These are phyloP conservation scores for Pemphredon lugubris DNA, from an alignment of 2,888 invertebrate species.

Conservation along the genomic window DNA sequence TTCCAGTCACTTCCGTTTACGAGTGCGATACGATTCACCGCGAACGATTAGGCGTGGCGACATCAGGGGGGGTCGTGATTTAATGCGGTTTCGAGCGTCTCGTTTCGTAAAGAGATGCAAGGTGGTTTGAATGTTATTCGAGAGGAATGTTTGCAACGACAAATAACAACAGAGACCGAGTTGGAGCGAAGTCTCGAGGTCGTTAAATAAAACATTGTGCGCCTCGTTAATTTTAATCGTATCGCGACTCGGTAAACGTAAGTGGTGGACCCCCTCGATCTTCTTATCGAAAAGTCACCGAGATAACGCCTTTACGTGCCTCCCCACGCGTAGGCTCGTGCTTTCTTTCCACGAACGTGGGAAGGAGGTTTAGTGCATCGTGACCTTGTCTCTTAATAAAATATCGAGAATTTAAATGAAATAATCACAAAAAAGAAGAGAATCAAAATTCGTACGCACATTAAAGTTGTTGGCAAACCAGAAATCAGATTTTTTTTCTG, in stretches of 20 bases:
- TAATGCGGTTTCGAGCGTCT: too few relatives aligned
- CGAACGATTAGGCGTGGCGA: background rate
- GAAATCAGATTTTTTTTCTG: too few relatives aligned
- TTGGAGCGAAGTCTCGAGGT: background rate
- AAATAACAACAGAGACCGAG: background rate
- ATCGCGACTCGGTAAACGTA: constrained; percentile 22
- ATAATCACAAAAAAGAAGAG: too few relatives aligned
- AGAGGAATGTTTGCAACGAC: too few relatives aligned
- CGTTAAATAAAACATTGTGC: background rate
- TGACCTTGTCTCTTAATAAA: background rate
- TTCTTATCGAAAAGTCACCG: constrained; percentile 46
- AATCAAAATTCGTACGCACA: too few relatives aligned
- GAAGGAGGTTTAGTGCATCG: background rate
- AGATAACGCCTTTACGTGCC: constrained; percentile 28
- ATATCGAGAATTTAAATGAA: background rate
- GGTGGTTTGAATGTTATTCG: too few relatives aligned
- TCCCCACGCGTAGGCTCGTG: constrained; percentile 15
- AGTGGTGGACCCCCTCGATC: constrained; percentile 54
- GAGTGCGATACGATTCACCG: background rate
- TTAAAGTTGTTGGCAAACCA: too few relatives aligned
- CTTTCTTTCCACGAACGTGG: background rate
- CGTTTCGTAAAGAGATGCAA: too few relatives aligned
- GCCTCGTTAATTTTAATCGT: constrained; percentile 30
- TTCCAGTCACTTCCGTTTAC: constrained; percentile 1
- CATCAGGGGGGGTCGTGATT: too few relatives aligned